phyloP scores from a whole-genome alignment of 1,140 invertebrate species.

The Drosophila guanche region DNA sequence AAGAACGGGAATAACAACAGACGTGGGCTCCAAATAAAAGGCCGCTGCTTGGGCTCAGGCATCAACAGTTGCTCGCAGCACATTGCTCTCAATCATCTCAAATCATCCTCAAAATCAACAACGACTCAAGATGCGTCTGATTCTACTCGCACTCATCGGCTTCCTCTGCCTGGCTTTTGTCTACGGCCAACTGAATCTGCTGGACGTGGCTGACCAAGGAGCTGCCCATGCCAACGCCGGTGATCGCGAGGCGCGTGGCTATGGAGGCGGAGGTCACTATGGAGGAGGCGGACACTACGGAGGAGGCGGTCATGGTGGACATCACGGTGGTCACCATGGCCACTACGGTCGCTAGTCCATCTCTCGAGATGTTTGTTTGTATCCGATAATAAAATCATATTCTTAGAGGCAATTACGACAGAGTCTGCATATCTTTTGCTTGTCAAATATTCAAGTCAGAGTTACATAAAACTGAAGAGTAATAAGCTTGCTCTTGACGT shows the following conservation, averaged over 20 bases:
- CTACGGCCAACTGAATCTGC: conserved; percentile 26
- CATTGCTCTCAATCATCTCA: conserved; percentile 4
- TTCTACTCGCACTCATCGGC: conserved; percentile 30
- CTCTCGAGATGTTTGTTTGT: no score
- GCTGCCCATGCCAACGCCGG: conserved; percentile 47
- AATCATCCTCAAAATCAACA: conserved; percentile 1
- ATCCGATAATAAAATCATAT: conserved; percentile 1
- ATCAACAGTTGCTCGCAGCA: conserved; percentile 22
- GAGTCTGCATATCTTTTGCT: not conserved
- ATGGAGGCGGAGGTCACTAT: conserved; percentile 16
- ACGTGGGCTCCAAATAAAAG: conserved; percentile 35
- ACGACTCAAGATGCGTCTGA: conserved; percentile 43
- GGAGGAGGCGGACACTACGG: conserved; percentile 16
- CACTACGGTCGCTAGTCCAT: conserved; percentile 6
- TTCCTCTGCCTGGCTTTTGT: conserved; percentile 34
- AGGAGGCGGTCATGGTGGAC: conserved; percentile 10
- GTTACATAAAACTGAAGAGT: no score
- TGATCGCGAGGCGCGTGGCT: conserved; percentile 15
- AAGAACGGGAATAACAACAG: conserved; percentile 15
- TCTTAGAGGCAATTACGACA: no score
- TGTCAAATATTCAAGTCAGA: no score
- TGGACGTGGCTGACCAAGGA: conserved; percentile 53
- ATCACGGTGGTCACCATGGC: conserved; percentile 5
- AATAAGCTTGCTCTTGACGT: no score
- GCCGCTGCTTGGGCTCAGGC: not conserved